phyloP scores from a whole-genome alignment of 2,113 vertebrate species.

The Hemiprocne comata region DNA sequence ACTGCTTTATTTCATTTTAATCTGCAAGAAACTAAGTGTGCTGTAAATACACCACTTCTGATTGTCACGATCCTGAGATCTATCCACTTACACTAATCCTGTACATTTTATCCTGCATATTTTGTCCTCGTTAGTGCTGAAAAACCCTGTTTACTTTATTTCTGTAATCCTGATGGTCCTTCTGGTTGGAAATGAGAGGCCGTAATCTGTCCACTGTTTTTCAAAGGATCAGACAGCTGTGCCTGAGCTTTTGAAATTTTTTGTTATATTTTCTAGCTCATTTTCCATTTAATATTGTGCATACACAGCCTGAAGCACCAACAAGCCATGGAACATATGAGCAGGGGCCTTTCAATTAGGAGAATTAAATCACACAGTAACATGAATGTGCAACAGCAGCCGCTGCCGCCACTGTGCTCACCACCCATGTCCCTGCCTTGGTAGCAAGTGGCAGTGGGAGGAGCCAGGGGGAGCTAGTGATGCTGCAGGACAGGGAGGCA shows the following conservation, averaged over 20 bases:
- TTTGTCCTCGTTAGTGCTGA: not conserved
- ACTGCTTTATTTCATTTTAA: not conserved
- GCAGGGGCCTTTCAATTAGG: not conserved
- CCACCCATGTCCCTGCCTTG: rapidly evolving
- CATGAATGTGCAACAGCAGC: rapidly evolving
- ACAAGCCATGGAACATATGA: not conserved
- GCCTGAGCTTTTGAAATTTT: not conserved
- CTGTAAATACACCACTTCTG: not conserved
- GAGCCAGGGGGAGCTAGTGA: rapidly evolving
- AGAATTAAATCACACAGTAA: not conserved
- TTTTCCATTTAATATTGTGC: not conserved
- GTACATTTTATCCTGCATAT: not conserved
- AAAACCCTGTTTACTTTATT: not conserved
- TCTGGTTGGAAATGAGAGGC: not conserved
- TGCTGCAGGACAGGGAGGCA: not conserved
- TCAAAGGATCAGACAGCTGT: not conserved
- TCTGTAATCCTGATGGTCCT: not conserved
- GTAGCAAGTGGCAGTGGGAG: rapidly evolving
- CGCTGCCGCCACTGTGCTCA: rapidly evolving
- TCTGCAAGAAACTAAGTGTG: not conserved
- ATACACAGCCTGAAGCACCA: not conserved
- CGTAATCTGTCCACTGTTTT: not conserved
- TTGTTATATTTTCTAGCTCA: not conserved
- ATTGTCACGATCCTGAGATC: rapidly evolving
- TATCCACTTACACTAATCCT: not conserved